phyloP scores from a whole-genome alignment of 2,113 vertebrate species.

The Phyllostomus hastatus region DNA sequence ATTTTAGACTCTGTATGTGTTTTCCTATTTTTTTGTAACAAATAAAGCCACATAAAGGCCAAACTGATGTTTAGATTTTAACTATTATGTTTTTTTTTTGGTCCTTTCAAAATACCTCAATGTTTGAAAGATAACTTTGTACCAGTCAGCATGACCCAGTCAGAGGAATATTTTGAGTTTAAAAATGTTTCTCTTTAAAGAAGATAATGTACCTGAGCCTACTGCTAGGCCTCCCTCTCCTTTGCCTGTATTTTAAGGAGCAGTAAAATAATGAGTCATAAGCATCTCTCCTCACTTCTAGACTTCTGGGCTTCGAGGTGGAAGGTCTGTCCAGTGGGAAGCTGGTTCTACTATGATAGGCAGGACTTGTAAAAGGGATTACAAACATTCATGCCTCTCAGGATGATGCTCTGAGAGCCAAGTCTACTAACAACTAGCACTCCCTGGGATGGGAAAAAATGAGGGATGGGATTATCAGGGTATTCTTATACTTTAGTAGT shows the following conservation, averaged over 20 bases:
- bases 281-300: background rate
- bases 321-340: background rate
- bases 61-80: constrained; percentile 10
- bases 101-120: background rate
- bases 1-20: background rate
- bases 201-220: background rate
- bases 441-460: background rate
- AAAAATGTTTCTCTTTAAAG: background rate
- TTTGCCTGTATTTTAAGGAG: background rate
- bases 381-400: background rate
- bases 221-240: background rate
- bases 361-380: background rate
- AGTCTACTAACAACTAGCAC: background rate
- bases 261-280: background rate
- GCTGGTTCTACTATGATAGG: background rate
- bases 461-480: background rate
- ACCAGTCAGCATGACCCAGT: background rate
- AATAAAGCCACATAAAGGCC: background rate
- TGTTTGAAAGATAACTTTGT: constrained; percentile 21
- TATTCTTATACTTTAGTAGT: background rate
- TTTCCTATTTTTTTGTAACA: constrained; percentile 38
- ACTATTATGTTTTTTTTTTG: background rate
- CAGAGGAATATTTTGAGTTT: background rate
- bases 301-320: background rate
- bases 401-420: background rate